phyloP scores from a whole-genome alignment of 2,113 vertebrate species.

The Nestor notabilis region DNA sequence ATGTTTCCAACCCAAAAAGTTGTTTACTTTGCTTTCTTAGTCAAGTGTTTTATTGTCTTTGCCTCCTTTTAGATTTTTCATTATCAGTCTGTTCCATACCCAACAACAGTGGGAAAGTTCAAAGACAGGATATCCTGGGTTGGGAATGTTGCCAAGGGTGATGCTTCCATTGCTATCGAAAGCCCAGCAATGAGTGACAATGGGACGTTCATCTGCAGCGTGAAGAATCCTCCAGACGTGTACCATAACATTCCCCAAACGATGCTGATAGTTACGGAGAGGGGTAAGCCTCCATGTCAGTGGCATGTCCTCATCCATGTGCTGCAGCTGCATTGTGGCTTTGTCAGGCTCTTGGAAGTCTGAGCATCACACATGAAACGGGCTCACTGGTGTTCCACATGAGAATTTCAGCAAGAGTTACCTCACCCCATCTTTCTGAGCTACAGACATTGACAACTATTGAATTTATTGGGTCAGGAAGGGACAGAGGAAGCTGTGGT shows the following conservation, averaged over 20 bases:
- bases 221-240: conserved; percentile 92
- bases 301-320: rapidly evolving
- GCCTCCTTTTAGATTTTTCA: conserved; percentile 84
- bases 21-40: background rate
- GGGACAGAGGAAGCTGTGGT: background rate
- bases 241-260: conserved; percentile 85
- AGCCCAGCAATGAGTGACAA: conserved; percentile 83
- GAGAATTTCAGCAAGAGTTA: background rate
- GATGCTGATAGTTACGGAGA: conserved; percentile 79
- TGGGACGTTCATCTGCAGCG: conserved; percentile 88
- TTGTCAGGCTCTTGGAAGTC: background rate
- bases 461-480: background rate
- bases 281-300: conserved; percentile 71
- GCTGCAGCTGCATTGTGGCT: rapidly evolving
- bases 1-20: background rate
- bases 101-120: conserved; percentile 76
- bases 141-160: conserved; percentile 78
- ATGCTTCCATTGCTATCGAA: conserved; percentile 84
- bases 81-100: conserved; percentile 82
- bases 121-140: conserved; percentile 82
- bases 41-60: background rate
- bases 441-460: rapidly evolving
- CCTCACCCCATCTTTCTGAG: background rate
- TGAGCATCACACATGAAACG: rapidly evolving
- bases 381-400: background rate